These are phyloP conservation scores for Phrynocephalus guinanensis DNA, from an alignment of 2,797 vertebrate genomes.

Conservation along the genomic window DNA sequence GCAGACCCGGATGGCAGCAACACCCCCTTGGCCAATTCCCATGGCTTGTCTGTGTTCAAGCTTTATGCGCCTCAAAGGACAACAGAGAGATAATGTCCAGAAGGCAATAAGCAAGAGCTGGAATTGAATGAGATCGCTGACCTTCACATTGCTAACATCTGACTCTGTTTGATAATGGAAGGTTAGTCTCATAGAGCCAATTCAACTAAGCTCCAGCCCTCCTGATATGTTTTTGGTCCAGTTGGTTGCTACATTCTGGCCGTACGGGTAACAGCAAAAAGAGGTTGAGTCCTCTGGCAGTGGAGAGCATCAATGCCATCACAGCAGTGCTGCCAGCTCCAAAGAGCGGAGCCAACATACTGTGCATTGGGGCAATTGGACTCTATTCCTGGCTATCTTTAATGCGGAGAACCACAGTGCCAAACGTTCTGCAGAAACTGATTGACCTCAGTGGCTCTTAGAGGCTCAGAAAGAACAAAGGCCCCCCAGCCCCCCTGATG, in stretches of 20 bases:
- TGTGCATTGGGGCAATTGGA: background rate
- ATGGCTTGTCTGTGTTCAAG: background rate
- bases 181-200: background rate
- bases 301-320: background rate
- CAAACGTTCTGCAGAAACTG: background rate
- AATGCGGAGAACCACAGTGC: background rate
- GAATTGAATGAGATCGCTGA: conserved; percentile 20
- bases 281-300: conserved; percentile 20
- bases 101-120: conserved; percentile 18
- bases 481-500: no score
- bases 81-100: conserved; percentile 9
- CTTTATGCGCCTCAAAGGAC: conserved; percentile 1
- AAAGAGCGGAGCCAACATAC: background rate
- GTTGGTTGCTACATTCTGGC: background rate
- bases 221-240: background rate
- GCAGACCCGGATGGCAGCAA: background rate
- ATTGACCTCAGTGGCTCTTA: background rate
- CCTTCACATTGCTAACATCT: conserved; percentile 30
- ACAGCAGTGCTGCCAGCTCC: background rate
- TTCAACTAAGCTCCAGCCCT: conserved; percentile 10
- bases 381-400: background rate
- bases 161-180: conserved; percentile 37
- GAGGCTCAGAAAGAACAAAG: background rate
- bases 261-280: background rate
- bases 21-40: background rate